Evolutionary conservation across 2,797 vertebrate genomes (phyloP), one percentile per base, ranked within the genome.

Genomic region (Apogon talboti): DNA sequence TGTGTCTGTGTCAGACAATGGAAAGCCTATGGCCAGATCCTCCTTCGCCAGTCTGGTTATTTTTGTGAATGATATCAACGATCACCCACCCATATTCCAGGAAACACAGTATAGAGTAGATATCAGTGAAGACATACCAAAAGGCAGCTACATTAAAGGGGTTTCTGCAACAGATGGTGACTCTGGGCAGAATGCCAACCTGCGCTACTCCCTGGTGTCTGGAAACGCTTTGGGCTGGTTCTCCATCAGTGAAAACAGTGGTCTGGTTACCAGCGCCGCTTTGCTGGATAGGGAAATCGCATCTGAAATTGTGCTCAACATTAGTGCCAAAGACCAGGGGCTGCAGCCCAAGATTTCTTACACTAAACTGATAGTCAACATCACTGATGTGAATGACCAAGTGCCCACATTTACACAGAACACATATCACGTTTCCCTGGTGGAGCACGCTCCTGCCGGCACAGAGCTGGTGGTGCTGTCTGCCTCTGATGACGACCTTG

Each of bases 1-100:
- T 0, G 97, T 99, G 43, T 97, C 96, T 0, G 97, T 99, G 68
- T 96, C 96, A 0, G 98, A 99, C 85, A 94, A 96, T 0, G 92
- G 91, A 1, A 94, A 76, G 74, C 94, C 96, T 0, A 68, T 93
- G 45, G 94, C 96, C 30, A 93, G 98, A 43, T 98, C 96, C 0
- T 98, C 98, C 0, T 97, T 96, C 33, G 98, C 98, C 45, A 98
- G 96, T 81, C 83, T 99, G 79, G 95, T 99, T 70, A 99, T 99
- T 82, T 98, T 98, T 63, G 96, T 99, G 55, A 99, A 99, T 7
- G 98, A 99, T 87, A 97, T 99, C 77, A 99, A 99, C 0, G 98
- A 99, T 86, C 98, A 99, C 86, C 96, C 98, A 0, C 98, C 98
- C 0, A 94, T 98, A 75, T 99, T 99, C 10, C 95, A 96, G 60